Base-by-base conservation (phyloP, 2,888 invertebrate species). In the Calliopum simillimum region DNA sequence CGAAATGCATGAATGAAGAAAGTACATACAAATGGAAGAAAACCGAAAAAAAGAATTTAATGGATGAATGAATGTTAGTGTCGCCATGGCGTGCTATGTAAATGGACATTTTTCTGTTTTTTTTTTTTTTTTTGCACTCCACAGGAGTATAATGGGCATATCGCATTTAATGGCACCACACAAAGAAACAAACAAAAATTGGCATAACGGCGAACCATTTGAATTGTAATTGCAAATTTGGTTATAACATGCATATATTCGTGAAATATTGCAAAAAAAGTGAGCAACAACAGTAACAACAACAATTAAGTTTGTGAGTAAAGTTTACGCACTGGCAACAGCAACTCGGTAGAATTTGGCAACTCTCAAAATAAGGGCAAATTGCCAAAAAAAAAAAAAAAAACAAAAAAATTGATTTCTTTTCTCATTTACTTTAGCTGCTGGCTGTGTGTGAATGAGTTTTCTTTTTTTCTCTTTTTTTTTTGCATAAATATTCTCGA, bases 361-460 rank as follows among this genome's bases (percentile, higher is more conserved):
- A 19, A 33, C 33, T 33, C 33, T 33, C n/a, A 33, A 33, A 33
- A 33, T 33, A 1, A 33, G 16, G 67, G 67, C 59, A 58, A n/a
- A 16, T 33, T 67, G 59, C 67, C 67, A 67, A 67, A 47, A 11
- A 51, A 51, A 41, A 33, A 23, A 12, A 4, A n/a, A n/a, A 67
- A 67, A 47, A 11, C 33, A 51, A 41, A 33, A 23, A 12, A 4
- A 2, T 23, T 4, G 5, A 11, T 51, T 33, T 63, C 16, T 33
- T 25, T 64, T 25, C 25, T 58, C 21, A 51, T 16, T 51, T 51
- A 51, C 51, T 51, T 33, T 21, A 51, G 16, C 4, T n/a, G 14
- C 46, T 11, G 12, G 12, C 12, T 55, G 21, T 6, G 21, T n/a
- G 23, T 43, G 64, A 53, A 16, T 65, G 46, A 65, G 55, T 44